phyloP scores from a whole-genome alignment of 2,888 invertebrate genomes.

The Blastobasis lacticolella region DNA sequence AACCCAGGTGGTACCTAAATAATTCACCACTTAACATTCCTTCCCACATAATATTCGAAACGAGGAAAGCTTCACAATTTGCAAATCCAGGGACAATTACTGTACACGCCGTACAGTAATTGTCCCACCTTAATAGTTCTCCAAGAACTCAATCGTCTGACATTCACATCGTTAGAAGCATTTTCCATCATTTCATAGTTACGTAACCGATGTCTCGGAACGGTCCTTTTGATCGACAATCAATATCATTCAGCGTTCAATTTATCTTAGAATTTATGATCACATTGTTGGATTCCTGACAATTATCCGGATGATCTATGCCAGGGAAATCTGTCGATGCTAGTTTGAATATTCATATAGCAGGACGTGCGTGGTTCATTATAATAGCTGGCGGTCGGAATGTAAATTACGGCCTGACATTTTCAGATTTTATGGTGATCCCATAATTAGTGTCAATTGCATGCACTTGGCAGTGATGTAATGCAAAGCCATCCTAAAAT shows the following conservation, averaged over 20 bases:
- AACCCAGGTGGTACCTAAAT: too few species aligned
- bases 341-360: constrained; percentile 21
- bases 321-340: constrained; percentile 13
- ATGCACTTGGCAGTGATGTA: too few species aligned
- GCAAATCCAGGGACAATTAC: too few species aligned
- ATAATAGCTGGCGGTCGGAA: too few species aligned
- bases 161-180: constrained; percentile 38
- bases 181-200: constrained; percentile 35
- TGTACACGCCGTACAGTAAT: not conserved
- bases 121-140: constrained; percentile 15
- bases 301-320: constrained; percentile 42
- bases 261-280: constrained; percentile 57
- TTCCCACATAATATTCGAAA: too few species aligned
- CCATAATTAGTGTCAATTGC: too few species aligned
- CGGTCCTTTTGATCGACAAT: constrained; percentile 56
- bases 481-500: too few species aligned
- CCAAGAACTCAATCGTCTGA: constrained; percentile 34
- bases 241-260: constrained; percentile 50
- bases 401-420: too few species aligned
- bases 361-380: not conserved
- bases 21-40: too few species aligned
- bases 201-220: constrained; percentile 40
- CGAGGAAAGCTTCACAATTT: too few species aligned
- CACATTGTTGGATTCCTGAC: constrained; percentile 48
- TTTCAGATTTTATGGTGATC: too few species aligned